Percentiles rank a stretch among this genome's conserved stretches.
phyloP scores from a whole-genome alignment of 2,113 vertebrate species.

The Xiphorhynchus elegans region DNA sequence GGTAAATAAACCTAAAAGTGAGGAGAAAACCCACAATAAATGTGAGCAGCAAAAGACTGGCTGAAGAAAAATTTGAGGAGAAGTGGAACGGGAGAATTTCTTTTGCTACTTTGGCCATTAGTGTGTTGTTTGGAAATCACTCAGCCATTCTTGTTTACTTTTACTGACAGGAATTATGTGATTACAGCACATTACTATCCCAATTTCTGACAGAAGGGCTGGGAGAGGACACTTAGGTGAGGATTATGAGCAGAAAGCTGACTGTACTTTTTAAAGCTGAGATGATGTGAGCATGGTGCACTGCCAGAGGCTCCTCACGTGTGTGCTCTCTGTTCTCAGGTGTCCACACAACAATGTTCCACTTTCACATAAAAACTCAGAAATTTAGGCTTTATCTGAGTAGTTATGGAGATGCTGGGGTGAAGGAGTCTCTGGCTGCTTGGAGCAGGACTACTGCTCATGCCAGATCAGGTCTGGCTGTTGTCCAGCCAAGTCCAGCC shows the following conservation, averaged over 20 bases:
- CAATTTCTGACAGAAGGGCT: conserved; percentile 29
- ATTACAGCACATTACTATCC: conserved; percentile 55
- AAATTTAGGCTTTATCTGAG: background rate
- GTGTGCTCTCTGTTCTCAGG: fast-evolving
- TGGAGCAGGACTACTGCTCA: background rate
- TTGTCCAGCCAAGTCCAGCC: background rate
- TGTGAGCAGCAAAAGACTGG: conserved; percentile 11
- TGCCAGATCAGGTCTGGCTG: background rate
- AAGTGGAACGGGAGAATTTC: conserved; percentile 11
- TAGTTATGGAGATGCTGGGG: background rate
- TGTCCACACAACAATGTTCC: background rate
- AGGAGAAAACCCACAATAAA: conserved; percentile 24
- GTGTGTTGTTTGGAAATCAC: conserved; percentile 56
- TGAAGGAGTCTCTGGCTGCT: background rate
- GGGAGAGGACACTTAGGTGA: conserved; percentile 33
- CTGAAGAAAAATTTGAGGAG: background rate
- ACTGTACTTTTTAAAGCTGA: background rate
- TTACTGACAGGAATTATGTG: conserved; percentile 64
- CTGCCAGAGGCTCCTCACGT: background rate
- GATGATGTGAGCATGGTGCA: background rate
- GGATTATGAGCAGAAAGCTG: background rate
- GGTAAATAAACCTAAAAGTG: conserved; percentile 66
- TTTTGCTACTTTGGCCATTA: conserved; percentile 23
- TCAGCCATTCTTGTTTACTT: conserved; percentile 62
- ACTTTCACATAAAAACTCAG: background rate